These are phyloP conservation scores for Sycophaga agraensis DNA, from an alignment of 1,140 invertebrate genomes.

Conservation along the genomic window DNA sequence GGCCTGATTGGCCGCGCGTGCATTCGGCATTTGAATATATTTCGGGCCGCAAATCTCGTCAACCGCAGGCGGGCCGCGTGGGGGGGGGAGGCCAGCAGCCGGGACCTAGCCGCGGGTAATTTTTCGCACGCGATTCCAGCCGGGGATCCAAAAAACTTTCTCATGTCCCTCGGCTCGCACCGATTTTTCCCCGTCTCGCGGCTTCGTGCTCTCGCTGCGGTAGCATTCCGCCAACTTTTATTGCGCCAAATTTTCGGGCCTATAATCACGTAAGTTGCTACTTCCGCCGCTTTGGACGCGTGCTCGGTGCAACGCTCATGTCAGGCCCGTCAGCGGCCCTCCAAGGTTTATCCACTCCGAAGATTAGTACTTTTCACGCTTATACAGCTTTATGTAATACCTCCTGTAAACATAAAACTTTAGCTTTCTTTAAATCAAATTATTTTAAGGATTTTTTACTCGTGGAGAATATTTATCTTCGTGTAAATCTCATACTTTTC, in stretches of 20 bases:
- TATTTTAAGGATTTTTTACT: no score
- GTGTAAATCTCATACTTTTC: no score
- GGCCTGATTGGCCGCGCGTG: no score
- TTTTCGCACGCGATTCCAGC: constrained; percentile 13
- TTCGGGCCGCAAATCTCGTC: constrained; percentile 10
- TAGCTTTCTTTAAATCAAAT: no score
- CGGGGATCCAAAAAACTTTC: no score
- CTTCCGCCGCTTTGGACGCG: background rate
- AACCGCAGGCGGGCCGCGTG: background rate
- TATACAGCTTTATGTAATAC: no score
- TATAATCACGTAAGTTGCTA: background rate
- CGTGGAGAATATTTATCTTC: no score
- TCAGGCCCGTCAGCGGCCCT: no score
- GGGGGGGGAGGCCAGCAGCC: background rate
- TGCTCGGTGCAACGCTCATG: no score
- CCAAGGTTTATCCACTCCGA: no score
- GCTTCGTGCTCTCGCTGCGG: background rate
- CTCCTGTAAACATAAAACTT: no score
- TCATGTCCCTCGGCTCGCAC: background rate
- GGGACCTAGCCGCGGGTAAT: background rate
- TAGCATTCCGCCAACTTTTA: constrained; percentile 1
- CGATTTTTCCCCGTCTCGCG: background rate
- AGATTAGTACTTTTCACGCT: no score
- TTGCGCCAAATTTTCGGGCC: background rate
- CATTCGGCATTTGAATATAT: background rate